These are phyloP conservation scores for Morelia viridis DNA, from an alignment of 2,797 vertebrate genomes.

Conservation along the genomic window DNA sequence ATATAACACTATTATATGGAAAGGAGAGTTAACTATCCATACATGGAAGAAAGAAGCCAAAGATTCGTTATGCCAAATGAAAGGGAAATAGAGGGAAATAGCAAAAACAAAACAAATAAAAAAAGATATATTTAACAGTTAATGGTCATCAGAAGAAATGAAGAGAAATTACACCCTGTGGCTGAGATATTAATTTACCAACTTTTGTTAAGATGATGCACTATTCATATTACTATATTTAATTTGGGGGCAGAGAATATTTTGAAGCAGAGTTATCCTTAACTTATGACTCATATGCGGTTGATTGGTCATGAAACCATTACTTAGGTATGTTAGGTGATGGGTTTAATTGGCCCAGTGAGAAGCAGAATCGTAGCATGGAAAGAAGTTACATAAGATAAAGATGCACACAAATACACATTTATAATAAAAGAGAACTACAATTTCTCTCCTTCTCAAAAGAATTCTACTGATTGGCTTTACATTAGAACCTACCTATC, in stretches of 20 bases:
- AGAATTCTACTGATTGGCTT: neutral
- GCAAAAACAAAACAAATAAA: neutral
- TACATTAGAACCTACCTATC: neutral
- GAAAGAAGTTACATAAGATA: neutral
- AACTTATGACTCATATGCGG: neutral
- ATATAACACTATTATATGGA: neutral
- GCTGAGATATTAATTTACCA: neutral
- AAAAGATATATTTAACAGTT: neutral
- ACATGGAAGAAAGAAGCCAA: slow-evolving; percentile 7
- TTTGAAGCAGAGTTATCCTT: neutral
- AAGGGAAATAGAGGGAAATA: neutral
- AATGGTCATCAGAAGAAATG: neutral
- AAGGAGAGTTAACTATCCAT: neutral
- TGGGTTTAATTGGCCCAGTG: neutral
- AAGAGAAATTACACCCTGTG: fast-evolving
- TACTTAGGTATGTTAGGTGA: neutral
- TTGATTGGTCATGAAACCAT: too few species aligned
- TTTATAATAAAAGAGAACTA: neutral
- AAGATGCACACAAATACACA: neutral
- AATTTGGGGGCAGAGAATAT: neutral
- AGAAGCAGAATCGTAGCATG: neutral
- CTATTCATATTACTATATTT: neutral
- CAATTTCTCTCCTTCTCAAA: neutral
- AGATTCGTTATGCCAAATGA: slow-evolving; percentile 4
- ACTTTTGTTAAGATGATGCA: neutral